Percentiles rank a stretch among this genome's conserved stretches.
These are phyloP conservation scores for Odobenus rosmarus DNA, from an alignment of 2,113 vertebrate species.

Conservation along the genomic window DNA sequence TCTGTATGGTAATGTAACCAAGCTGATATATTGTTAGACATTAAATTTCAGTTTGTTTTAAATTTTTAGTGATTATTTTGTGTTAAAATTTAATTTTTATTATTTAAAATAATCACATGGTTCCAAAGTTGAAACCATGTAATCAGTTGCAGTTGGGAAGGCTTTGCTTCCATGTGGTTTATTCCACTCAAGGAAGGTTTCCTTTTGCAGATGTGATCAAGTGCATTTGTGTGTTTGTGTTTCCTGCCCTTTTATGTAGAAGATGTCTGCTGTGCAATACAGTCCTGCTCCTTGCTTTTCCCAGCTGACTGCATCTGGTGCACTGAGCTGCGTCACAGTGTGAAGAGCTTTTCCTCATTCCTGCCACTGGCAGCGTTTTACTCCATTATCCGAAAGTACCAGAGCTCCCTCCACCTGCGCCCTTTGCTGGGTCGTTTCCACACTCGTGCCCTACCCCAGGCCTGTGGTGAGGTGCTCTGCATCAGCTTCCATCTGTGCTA, in stretches of 20 bases:
- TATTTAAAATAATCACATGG: not conserved
- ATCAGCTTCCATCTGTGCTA: too few species aligned
- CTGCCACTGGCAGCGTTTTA: not conserved
- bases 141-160: not conserved
- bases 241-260: fast-evolving
- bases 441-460: fast-evolving
- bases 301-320: not conserved
- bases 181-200: not conserved
- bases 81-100: not conserved
- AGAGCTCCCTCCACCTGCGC: not conserved
- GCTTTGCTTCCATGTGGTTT: not conserved
- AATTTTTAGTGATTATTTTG: not conserved
- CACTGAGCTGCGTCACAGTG: fast-evolving
- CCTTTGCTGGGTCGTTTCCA: not conserved
- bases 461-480: not conserved
- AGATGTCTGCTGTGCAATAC: fast-evolving
- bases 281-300: too few species aligned
- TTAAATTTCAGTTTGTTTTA: not conserved
- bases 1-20: not conserved
- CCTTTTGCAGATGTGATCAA: fast-evolving
- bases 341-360: not conserved
- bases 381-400: fast-evolving
- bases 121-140: not conserved
- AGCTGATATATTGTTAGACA: not conserved
- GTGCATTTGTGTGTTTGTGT: not conserved